Evolutionary conservation across 2,888 invertebrate species (phyloP).

Genomic region (Scelioninae gen. 1): DNA sequence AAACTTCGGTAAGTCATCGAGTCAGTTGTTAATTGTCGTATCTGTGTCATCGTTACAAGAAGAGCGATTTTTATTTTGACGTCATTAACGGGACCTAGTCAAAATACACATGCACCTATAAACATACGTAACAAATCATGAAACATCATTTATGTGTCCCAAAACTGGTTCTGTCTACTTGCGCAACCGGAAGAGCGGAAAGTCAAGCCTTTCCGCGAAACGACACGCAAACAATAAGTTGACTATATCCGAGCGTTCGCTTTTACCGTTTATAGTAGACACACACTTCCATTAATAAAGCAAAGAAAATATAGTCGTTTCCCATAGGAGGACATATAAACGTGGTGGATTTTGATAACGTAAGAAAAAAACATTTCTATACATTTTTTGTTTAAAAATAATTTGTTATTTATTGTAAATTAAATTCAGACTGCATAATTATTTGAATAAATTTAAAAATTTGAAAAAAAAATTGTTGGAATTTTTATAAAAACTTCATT

Average conservation of each 20-base stretch:
- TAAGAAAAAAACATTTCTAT: no score
- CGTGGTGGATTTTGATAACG: no score
- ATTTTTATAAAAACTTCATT: no score
- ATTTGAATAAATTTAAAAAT: no score
- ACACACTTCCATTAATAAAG: slow-evolving; percentile 60
- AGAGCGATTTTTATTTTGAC: slow-evolving; percentile 2
- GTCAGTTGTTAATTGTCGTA: background rate
- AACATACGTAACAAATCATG: slow-evolving; percentile 44
- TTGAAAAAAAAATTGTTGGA: no score
- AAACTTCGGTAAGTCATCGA: slow-evolving; percentile 1
- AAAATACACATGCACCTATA: slow-evolving; percentile 28
- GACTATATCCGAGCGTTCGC: slow-evolving; percentile 74
- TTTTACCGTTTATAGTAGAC: slow-evolving; percentile 78
- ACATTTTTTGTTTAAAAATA: no score
- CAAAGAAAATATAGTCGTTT: slow-evolving; percentile 58
- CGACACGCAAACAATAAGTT: slow-evolving; percentile 78
- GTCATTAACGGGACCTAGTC: slow-evolving; percentile 32
- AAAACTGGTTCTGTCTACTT: slow-evolving; percentile 77
- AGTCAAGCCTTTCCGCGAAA: slow-evolving; percentile 78
- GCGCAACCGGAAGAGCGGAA: slow-evolving; percentile 78
- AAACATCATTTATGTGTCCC: slow-evolving; percentile 70
- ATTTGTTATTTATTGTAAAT: no score
- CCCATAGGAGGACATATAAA: slow-evolving; percentile 41
- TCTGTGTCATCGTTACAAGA: no score
- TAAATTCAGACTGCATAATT: no score